These are phyloP conservation scores for Cyrtonyx montezumae DNA, from an alignment of 2,113 vertebrate species.

Conservation along the genomic window DNA sequence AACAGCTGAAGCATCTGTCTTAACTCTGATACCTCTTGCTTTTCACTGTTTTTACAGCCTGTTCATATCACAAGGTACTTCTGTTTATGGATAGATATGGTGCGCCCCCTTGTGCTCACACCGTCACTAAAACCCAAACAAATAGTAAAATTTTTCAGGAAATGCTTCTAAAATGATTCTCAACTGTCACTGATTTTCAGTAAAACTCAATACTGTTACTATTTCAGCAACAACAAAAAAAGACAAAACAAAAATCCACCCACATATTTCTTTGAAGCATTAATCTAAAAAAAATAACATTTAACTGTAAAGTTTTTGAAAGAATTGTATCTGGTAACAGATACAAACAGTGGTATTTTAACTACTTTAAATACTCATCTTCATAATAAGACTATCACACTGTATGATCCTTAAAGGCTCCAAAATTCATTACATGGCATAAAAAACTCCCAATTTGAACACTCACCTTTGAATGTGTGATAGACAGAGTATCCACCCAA, in stretches of 20 bases:
- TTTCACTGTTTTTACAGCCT: conserved; percentile 5
- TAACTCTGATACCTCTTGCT: conserved; percentile 26
- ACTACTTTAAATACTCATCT: background rate
- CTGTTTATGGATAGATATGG: conserved; percentile 42
- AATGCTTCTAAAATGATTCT: background rate
- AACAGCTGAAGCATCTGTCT: conserved; percentile 21
- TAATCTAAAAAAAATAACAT: background rate
- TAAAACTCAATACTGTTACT: background rate
- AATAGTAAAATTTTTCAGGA: background rate
- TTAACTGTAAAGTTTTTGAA: background rate
- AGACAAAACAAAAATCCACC: too few relatives aligned
- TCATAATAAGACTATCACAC: background rate
- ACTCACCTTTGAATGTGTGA: conserved; percentile 98
- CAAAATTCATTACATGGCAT: background rate
- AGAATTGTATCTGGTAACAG: background rate
- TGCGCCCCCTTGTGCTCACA: conserved; percentile 78
- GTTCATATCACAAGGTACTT: background rate
- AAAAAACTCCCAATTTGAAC: background rate
- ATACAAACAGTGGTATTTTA: background rate
- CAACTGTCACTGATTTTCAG: background rate
- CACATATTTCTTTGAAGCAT: background rate
- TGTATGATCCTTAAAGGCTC: background rate
- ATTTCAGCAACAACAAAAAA: background rate
- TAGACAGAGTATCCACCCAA: conserved; percentile 98
- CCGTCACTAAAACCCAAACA: background rate